Evolutionary conservation across 2,113 vertebrate species (phyloP), one percentile per base, ranked within the genome.

Genomic region (Bucco capensis): DNA sequence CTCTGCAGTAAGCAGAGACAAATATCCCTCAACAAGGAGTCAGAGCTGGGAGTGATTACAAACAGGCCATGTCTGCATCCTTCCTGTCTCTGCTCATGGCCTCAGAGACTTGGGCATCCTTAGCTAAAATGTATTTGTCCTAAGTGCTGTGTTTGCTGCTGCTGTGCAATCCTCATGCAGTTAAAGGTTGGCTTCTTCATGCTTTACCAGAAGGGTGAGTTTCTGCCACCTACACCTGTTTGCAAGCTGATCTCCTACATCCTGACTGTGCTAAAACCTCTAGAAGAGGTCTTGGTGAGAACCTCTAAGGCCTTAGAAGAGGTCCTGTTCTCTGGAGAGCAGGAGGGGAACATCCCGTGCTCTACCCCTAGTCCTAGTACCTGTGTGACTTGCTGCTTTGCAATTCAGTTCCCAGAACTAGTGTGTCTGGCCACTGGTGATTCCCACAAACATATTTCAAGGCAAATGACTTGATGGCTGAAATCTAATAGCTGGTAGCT

Each of bases 381-480:
- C 53, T 88, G 69, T 83, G 57, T 93, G 90, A 93, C 51, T 35
- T 60, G 83, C 61, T 96, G 30, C 73, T 96, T 76, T 96, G 90
- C 70, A 88, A 87, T 92, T 89, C 80, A 94, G 96, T 96, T 96
- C 93, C 94, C 94, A 92, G 92, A 97, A 97, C 72, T 86, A 80
- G 65, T 92, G 53, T 86, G 91, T 95, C 90, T 97, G 95, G 93
- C 90, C 96, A 75, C 83, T 57, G 22, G 83, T 96, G 92, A 88
- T 97, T 97, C 95, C 85, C 83, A 94, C 92, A 96, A 96, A 37
- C 54, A 83, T 90, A 96, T 96, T 97, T 97, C 93, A 97, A 96
- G 88, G 51, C 38, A 96, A 96, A 95, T 95, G 91, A 90, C 75
- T 78, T 97, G 95, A 97, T 94, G 91, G 71, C 86, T 88, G 69